Evolutionary conservation across 2,113 vertebrate genomes (phyloP).

Genomic region (Clarias macrocephalus): DNA sequence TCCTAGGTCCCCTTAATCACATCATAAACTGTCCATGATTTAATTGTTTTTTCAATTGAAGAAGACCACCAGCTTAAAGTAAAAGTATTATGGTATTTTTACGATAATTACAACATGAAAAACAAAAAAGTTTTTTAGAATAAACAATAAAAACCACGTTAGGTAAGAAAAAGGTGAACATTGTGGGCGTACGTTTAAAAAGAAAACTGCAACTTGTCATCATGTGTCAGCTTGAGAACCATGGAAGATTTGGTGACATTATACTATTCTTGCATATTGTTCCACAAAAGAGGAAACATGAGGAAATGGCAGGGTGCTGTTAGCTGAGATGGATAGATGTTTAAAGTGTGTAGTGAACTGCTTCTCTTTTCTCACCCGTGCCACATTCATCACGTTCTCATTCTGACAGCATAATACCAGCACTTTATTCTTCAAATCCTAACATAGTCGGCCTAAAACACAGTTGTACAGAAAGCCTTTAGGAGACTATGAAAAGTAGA

Average conservation of each 20-base stretch:
- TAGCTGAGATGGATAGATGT: background rate
- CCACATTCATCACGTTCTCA: background rate
- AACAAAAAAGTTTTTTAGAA: background rate
- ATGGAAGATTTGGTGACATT: background rate
- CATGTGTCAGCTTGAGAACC: background rate
- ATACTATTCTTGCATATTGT: background rate
- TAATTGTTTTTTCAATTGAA: background rate
- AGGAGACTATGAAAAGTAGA: background rate
- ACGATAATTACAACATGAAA: background rate
- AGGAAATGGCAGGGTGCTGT: background rate
- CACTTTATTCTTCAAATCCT: slow-evolving; percentile 6
- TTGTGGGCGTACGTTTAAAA: background rate
- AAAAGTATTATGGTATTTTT: background rate
- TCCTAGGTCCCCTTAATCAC: too few relatives aligned
- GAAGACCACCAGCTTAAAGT: background rate
- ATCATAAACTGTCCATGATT: too few relatives aligned
- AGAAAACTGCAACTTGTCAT: slow-evolving; percentile 4
- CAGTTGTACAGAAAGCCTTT: background rate
- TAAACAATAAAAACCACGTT: background rate
- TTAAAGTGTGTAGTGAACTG: background rate
- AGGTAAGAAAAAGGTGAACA: background rate
- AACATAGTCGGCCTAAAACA: background rate
- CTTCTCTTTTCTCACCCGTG: background rate
- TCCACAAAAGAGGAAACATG: background rate
- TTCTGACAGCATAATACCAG: slow-evolving; percentile 6